Evolutionary conservation across 2,113 vertebrate genomes (phyloP).

Genomic region (Hassar affinis): DNA sequence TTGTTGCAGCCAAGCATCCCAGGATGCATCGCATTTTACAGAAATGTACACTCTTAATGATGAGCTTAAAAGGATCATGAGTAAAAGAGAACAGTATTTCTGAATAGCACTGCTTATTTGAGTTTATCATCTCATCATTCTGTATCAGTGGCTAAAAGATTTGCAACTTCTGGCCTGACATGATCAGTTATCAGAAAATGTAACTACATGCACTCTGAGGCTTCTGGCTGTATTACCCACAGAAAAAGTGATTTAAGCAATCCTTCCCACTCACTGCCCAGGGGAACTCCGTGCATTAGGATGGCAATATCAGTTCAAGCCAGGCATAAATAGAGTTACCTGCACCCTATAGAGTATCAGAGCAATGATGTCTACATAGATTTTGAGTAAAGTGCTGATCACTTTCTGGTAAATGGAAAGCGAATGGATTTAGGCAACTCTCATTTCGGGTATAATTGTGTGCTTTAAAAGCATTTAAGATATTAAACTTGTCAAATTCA

Average conservation of each 20-base stretch:
- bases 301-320: not conserved
- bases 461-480: slow-evolving; percentile 16
- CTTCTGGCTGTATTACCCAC: slow-evolving; percentile 17
- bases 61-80: not conserved
- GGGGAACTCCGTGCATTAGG: not conserved
- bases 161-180: slow-evolving; percentile 9
- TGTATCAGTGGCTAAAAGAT: not conserved
- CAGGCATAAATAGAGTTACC: slow-evolving; percentile 23
- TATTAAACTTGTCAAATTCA: slow-evolving; percentile 12
- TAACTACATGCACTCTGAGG: not conserved
- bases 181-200: not conserved
- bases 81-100: not conserved
- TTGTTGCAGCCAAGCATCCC: not conserved
- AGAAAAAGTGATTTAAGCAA: slow-evolving; percentile 19
- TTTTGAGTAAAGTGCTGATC: slow-evolving; percentile 7
- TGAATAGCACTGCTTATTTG: not conserved
- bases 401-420: slow-evolving; percentile 23
- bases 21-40: not conserved
- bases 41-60: not conserved
- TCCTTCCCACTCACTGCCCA: not conserved
- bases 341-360: not conserved
- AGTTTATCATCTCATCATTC: slow-evolving; percentile 19
- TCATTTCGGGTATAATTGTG: not conserved
- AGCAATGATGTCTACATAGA: slow-evolving; percentile 8
- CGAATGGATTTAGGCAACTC: slow-evolving; percentile 14